phyloP scores from a whole-genome alignment of 2,888 invertebrate species.

The Acholoe squamosa region DNA sequence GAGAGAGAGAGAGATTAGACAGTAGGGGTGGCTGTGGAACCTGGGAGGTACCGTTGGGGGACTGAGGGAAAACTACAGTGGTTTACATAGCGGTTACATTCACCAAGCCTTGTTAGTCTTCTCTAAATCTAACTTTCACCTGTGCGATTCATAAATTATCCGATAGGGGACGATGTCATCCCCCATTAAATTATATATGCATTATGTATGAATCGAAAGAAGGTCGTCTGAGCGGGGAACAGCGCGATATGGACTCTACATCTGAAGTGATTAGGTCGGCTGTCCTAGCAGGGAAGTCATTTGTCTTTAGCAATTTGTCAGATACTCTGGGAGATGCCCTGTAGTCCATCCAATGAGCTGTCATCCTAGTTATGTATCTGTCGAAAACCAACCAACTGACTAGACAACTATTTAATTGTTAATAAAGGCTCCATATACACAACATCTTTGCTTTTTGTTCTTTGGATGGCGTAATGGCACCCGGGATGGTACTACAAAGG shows the following conservation, averaged over 20 bases:
- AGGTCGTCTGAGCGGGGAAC: not conserved
- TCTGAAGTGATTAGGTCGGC: slow-evolving; percentile 6
- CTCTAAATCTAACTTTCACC: too few relatives aligned
- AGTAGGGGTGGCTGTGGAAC: too few relatives aligned
- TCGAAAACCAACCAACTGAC: not conserved
- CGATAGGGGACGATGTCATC: not conserved
- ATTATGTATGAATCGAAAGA: slow-evolving; percentile 9
- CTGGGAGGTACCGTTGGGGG: too few relatives aligned
- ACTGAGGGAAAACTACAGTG: too few relatives aligned
- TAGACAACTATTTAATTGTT: not conserved
- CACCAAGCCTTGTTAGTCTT: too few relatives aligned
- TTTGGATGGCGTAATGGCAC: too few relatives aligned
- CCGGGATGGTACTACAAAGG: too few relatives aligned
- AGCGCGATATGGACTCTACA: not conserved
- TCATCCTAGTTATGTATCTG: too few relatives aligned
- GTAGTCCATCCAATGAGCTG: not conserved
- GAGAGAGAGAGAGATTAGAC: too few relatives aligned
- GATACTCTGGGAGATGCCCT: not conserved
- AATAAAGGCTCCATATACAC: not conserved
- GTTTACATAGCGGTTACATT: too few relatives aligned
- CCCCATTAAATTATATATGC: not conserved
- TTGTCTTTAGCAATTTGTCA: slow-evolving; percentile 20
- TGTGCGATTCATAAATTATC: slow-evolving; percentile 9
- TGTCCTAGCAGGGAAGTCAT: not conserved
- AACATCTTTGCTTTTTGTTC: too few relatives aligned